Evolutionary conservation across 2,113 vertebrate genomes (phyloP).

Genomic region (Macrotis lagotis): DNA sequence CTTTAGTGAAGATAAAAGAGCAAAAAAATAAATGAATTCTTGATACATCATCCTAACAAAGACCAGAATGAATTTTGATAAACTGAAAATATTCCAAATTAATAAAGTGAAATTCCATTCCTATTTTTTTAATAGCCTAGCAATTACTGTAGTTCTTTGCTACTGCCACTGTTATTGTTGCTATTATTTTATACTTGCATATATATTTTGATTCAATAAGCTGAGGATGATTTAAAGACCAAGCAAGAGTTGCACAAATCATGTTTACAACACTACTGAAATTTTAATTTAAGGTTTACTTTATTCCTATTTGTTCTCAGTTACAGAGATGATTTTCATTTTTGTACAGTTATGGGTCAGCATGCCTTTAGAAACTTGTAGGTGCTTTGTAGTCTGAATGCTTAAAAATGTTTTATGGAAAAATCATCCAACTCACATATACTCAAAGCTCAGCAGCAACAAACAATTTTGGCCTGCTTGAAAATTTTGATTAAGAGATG

Average conservation of each 20-base stretch:
- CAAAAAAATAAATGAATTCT: background rate
- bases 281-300: background rate
- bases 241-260: background rate
- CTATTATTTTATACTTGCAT: background rate
- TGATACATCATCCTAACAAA: background rate
- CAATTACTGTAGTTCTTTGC: background rate
- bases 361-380: background rate
- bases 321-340: background rate
- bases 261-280: background rate
- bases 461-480: background rate
- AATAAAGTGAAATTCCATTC: no score
- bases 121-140: background rate
- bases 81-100: background rate
- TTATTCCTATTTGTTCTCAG: background rate
- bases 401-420: background rate
- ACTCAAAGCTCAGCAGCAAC: background rate
- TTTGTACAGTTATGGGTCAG: background rate
- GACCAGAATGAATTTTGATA: background rate
- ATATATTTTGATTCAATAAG: background rate
- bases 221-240: background rate
- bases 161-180: background rate
- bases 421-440: background rate
- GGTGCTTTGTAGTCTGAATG: background rate
- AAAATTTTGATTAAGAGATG: background rate
- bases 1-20: background rate